phyloP scores from a whole-genome alignment of 2,113 vertebrate genomes.

The Calyptomena viridis region DNA sequence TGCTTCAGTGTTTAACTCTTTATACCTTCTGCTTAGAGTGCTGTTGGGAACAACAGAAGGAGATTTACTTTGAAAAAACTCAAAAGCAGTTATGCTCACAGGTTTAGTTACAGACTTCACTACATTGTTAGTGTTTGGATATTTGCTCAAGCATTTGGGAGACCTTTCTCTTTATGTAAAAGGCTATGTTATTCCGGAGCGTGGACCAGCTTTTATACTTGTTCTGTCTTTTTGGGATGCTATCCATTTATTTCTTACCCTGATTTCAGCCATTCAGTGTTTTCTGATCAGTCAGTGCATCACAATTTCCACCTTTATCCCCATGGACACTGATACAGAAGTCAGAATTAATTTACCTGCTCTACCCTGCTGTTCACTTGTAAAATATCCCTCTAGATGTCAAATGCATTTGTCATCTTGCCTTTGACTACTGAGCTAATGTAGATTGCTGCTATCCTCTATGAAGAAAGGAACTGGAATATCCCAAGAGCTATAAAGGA shows the following conservation, averaged over 20 bases:
- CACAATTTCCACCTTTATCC: background rate
- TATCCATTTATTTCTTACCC: background rate
- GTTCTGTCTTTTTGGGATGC: background rate
- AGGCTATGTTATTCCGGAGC: background rate
- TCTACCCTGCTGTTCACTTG: background rate
- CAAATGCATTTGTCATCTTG: background rate
- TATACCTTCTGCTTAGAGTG: background rate
- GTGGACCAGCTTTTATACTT: background rate
- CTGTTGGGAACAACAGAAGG: background rate
- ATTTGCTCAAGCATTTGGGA: background rate
- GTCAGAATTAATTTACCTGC: background rate
- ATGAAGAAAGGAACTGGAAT: background rate
- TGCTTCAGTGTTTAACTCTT: background rate
- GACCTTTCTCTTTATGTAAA: background rate
- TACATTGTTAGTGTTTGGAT: background rate
- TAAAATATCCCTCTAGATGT: background rate
- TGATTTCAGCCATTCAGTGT: background rate
- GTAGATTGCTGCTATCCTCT: background rate
- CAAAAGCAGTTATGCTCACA: background rate
- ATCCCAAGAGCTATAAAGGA: background rate
- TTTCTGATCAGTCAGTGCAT: background rate
- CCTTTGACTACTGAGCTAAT: background rate
- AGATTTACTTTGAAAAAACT: background rate
- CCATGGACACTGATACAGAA: background rate
- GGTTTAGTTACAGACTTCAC: background rate